Evolutionary conservation across 2,797 vertebrate species (phyloP).

Genomic region (Phoxinus dragarum): DNA sequence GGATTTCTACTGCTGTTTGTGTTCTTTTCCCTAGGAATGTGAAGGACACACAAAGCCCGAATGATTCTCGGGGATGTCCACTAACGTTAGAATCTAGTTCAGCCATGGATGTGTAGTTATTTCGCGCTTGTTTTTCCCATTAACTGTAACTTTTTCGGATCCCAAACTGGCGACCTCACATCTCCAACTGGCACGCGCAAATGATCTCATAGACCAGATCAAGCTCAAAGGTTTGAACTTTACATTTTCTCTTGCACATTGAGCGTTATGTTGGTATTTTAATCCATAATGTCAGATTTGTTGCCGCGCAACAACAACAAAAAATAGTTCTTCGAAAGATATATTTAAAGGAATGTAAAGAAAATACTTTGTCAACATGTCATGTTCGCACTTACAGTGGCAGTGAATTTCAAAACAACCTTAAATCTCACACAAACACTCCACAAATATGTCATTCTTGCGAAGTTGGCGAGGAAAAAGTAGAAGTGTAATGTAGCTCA

Average conservation of each 20-base stretch:
- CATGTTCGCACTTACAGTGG: neutral
- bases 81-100: conserved; percentile 23
- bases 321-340: neutral
- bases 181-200: conserved; percentile 48
- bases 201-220: conserved; percentile 60
- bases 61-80: conserved; percentile 4
- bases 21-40: conserved; percentile 62
- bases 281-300: neutral
- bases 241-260: conserved; percentile 6
- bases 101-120: conserved; percentile 54
- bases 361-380: neutral
- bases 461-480: neutral
- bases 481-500: neutral
- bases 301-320: neutral
- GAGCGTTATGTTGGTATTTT: conserved; percentile 14
- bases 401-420: neutral
- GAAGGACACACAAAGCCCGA: conserved; percentile 28
- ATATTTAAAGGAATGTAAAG: neutral
- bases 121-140: neutral
- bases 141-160: neutral
- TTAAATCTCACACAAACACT: neutral
- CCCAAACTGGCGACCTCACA: conserved; percentile 52
- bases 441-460: neutral
- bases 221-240: conserved; percentile 67
- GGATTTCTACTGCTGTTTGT: conserved; percentile 59